Evolutionary conservation across 2,888 invertebrate genomes (phyloP).

Genomic region (Plebejus melissa): DNA sequence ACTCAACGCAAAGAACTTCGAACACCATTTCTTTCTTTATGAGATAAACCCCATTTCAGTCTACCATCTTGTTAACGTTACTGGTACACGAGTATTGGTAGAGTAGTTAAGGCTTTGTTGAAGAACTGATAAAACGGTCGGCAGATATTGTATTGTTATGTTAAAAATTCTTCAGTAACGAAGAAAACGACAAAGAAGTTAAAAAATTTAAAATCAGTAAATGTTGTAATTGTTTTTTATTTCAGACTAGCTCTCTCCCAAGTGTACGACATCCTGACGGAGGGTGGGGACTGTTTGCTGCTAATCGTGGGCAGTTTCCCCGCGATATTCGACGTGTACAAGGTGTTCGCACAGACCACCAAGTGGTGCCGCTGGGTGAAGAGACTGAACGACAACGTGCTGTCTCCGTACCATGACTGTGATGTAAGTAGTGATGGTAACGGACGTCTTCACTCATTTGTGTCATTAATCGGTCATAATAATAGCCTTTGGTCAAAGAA

Average conservation of each 20-base stretch:
- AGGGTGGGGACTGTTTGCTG: slow-evolving; percentile 9
- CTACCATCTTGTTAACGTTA: too few relatives aligned
- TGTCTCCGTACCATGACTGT: slow-evolving; percentile 15
- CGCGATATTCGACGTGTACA: slow-evolving; percentile 12
- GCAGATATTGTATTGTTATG: too few relatives aligned
- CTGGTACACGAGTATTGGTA: too few relatives aligned
- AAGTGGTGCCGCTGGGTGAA: slow-evolving; percentile 12
- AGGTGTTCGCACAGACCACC: background rate
- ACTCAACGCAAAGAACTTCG: background rate
- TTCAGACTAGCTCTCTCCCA: background rate
- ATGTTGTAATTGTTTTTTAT: background rate
- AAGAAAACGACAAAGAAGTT: too few relatives aligned
- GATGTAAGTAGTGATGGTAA: background rate
- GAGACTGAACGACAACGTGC: slow-evolving; percentile 1
- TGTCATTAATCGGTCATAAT: too few relatives aligned
- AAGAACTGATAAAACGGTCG: too few relatives aligned
- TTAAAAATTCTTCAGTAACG: too few relatives aligned
- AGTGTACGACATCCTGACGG: background rate
- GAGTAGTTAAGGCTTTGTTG: too few relatives aligned
- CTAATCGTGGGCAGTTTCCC: background rate
- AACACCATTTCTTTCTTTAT: background rate
- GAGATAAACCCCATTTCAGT: too few relatives aligned
- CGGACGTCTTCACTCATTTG: too few relatives aligned
- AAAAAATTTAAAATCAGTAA: too few relatives aligned
- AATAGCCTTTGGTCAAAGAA: too few relatives aligned